Base-by-base conservation (phyloP, 1,140 invertebrate species). In the Lasaia peninsularis region DNA sequence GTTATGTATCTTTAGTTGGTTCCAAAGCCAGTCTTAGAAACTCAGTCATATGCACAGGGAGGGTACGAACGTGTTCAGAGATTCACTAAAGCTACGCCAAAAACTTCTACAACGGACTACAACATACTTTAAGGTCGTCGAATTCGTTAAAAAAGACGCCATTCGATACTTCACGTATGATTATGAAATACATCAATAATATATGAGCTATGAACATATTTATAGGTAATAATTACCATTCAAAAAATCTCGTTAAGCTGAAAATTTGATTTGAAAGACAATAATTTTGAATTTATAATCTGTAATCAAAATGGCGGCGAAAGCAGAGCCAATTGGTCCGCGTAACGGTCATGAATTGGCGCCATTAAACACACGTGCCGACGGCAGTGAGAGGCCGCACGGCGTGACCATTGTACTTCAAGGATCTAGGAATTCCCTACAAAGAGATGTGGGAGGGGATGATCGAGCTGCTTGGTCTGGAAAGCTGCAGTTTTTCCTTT, bases 401-500 rank as follows among this genome's bases (percentile, higher is more conserved):
- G 92, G 92, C 14, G 93, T 93, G 49, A 93, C 92, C 33, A 93
- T 93, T 50, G 92, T 94, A 1, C 75, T 92, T 2, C 70, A 90
- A 72, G 75, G 89, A 8, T 86, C 91, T 60, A 73, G 90, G 66
- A 90, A 88, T 24, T 83, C 82, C 7, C 49, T 88, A 21, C 80
- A 80, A 65, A 65, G 79, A 40, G 88, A 87, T n/a, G 81, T 86
- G 0, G 79, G 83, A 0, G 90, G 89, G 2, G 91, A 92, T 14
- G 93, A 95, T 58, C 87, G 95, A 8, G 94, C 94, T 2, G 93
- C 93, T 60, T 96, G 95, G 94, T 94, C 93, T 40, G 93, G 94
- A 40, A 97, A 97, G 78, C 92, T 96, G 89, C 96, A 98, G 86
- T 98, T 97, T 83, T 95, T 97, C 86, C 91, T 98, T 62, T 96